Evolutionary conservation across 2,888 invertebrate species (phyloP), one percentile per base, ranked within the genome.

Genomic region (Helicoverpa assulta): DNA sequence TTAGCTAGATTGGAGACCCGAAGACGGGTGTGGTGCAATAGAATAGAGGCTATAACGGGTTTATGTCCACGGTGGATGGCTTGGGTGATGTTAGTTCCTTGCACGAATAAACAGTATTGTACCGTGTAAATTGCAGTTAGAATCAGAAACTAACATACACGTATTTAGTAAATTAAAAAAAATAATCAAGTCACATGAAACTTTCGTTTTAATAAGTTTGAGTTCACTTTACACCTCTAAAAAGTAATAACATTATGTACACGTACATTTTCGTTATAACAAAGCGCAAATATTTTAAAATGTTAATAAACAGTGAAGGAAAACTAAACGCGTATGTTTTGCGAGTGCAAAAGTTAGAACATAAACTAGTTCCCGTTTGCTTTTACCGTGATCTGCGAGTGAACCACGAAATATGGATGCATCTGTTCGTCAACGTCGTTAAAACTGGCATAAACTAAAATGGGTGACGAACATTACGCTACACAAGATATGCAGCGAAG

Each of bases 381-480:
- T 80, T 76, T 76, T 60, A 60, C 62, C 21, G 26, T 57, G 71
- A 76, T 76, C 43, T 76, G 51, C 8, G 26, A 55, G 33, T 76
- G 33, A 76, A 69, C 53, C 54, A 63, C 59, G 70, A 62, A 80
- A 70, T 53, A 62, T 47, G 54, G 52, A 53, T 53, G 43, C 81
- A 56, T 59, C 81, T 62, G 71, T 53, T 63, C 65, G 62, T 80
- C 71, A 80, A 50, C 16, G 18, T 80, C 57, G 57, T 61, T 64
- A 47, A 57, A 61, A 56, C 43, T 52, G 10, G 8, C 37, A 50
- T 57, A 18, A 18, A 58, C n/a, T 68, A 14, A 21, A 19, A 33
- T 51, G 19, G 26, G 7, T 16, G 26, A 53, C 26, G 29, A 26
- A 26, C 26, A 26, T 21, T 53, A 53, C 26, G 26, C 2, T 7